Evolutionary conservation across 2,888 invertebrate genomes (phyloP).

Genomic region (Drosophila anomalipes): DNA sequence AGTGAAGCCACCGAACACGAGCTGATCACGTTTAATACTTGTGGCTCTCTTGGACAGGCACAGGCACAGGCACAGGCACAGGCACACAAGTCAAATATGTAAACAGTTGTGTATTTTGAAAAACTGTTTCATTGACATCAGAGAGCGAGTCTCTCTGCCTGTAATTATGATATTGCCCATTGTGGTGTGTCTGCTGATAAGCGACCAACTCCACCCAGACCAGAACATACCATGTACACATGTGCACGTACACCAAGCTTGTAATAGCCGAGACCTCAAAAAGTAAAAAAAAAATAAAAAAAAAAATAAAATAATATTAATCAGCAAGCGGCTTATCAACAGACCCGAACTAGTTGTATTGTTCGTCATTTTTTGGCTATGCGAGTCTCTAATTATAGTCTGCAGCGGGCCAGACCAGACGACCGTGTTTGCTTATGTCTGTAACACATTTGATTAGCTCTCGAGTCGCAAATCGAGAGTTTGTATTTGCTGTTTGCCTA

Average conservation of each 20-base stretch:
- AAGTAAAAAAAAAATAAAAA: slow-evolving; percentile 2
- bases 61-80: background rate
- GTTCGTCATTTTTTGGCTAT: slow-evolving; percentile 7
- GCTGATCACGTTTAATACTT: slow-evolving; percentile 65
- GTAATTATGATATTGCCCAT: slow-evolving; percentile 51
- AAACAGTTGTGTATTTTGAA: background rate
- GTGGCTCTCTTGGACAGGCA: slow-evolving; percentile 35
- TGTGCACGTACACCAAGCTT: slow-evolving; percentile 3
- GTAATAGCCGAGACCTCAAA: slow-evolving; percentile 25
- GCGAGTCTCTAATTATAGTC: slow-evolving; percentile 47
- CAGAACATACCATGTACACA: slow-evolving; percentile 13
- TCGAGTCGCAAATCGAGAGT: slow-evolving; percentile 32
- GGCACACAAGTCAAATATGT: background rate
- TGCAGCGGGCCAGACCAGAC: slow-evolving; percentile 34
- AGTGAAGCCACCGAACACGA: slow-evolving; percentile 44
- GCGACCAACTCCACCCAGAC: slow-evolving; percentile 31
- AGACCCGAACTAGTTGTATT: slow-evolving; percentile 31
- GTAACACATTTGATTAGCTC: slow-evolving; percentile 46
- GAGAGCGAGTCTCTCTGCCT: slow-evolving; percentile 50
- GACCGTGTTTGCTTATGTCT: slow-evolving; percentile 25
- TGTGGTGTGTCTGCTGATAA: slow-evolving; percentile 55
- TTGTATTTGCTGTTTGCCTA: slow-evolving; percentile 37
- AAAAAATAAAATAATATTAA: slow-evolving; percentile 16
- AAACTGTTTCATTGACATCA: slow-evolving; percentile 6
- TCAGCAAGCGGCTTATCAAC: slow-evolving; percentile 38